These are phyloP conservation scores for Stichodactyla helianthus DNA, from an alignment of 64 coral and sea anemone species.

Conservation along the genomic window DNA sequence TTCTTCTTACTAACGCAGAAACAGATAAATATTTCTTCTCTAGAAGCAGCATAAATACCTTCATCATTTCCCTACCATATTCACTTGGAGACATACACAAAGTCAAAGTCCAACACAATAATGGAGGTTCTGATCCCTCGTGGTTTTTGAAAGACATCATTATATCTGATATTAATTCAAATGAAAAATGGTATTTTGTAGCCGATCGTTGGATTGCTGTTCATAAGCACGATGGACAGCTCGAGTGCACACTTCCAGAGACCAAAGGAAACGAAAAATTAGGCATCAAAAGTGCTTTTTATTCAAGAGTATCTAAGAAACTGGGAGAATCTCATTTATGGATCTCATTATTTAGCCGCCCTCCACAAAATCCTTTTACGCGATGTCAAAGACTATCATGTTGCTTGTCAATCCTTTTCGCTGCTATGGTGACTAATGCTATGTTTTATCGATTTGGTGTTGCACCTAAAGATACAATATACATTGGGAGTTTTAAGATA, in stretches of 20 bases:
- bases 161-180: slow-evolving; percentile 4
- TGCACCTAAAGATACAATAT: slow-evolving; percentile 50
- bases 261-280: slow-evolving; percentile 31
- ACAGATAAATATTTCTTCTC: slow-evolving; percentile 24
- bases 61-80: slow-evolving; percentile 19
- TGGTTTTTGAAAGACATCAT: slow-evolving; percentile 48
- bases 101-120: slow-evolving; percentile 42
- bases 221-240: slow-evolving; percentile 28
- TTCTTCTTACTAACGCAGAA: slow-evolving; percentile 34
- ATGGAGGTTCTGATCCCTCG: slow-evolving; percentile 35
- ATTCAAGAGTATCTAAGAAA: slow-evolving; percentile 38
- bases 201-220: slow-evolving; percentile 53
- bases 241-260: slow-evolving; percentile 11
- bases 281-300: slow-evolving; percentile 60
- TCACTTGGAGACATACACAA: slow-evolving; percentile 26
- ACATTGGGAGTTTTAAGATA: slow-evolving; percentile 68
- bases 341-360: slow-evolving; percentile 73
- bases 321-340: slow-evolving; percentile 39
- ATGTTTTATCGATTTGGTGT: slow-evolving; percentile 89
- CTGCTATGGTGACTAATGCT: slow-evolving; percentile 79
- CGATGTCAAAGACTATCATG: slow-evolving; percentile 79
- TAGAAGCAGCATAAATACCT: slow-evolving; percentile 41
- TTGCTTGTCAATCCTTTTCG: slow-evolving; percentile 70
- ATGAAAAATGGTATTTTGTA: slow-evolving; percentile 43
- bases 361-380: slow-evolving; percentile 75